Conservation (phyloP, 2,797 vertebrate species). For the Sarcoramphus papa region DNA sequence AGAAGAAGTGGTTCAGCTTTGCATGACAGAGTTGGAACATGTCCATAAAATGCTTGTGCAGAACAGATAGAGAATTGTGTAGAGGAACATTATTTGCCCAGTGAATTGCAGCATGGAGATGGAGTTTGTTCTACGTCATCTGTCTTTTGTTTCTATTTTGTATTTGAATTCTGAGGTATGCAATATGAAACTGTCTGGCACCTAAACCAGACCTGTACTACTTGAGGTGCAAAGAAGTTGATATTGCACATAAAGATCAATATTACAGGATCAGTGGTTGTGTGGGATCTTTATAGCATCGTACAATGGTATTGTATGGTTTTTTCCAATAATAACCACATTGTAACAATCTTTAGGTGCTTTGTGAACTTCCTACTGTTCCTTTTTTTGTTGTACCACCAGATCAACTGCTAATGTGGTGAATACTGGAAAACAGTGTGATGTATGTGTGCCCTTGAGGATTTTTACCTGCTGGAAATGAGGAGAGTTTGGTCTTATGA, state of each 20-base stretch:
- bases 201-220: background rate
- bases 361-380: background rate
- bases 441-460: background rate
- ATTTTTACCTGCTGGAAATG: background rate
- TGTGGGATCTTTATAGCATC: background rate
- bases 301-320: fast-evolving
- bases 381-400: background rate
- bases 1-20: background rate
- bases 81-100: background rate
- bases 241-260: background rate
- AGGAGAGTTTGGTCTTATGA: background rate
- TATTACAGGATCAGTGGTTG: background rate
- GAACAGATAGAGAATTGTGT: background rate
- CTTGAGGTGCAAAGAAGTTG: background rate
- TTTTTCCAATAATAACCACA: background rate
- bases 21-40: background rate
- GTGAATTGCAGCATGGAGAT: background rate
- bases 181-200: background rate
- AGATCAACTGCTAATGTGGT: background rate
- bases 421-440: background rate
- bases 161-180: background rate
- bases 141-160: background rate
- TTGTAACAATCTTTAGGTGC: background rate
- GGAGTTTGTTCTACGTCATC: background rate
- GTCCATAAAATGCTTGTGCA: background rate